Conservation (phyloP, 2,888 invertebrate species). For the Strigamia maritima region DNA sequence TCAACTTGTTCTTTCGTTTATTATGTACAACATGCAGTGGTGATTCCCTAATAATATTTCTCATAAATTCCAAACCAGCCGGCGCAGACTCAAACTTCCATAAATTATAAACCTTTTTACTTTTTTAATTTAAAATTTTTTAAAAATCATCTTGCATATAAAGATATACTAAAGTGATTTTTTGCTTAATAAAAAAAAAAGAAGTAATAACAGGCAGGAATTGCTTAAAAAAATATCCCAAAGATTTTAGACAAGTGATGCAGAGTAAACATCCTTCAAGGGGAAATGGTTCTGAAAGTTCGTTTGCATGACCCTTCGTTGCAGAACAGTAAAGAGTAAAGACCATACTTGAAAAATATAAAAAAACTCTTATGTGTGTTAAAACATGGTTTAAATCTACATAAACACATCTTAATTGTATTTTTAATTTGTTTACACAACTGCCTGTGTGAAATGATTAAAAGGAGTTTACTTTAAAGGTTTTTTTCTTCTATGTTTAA, state of each 20-base stretch:
- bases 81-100: not conserved
- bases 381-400: too few relatives aligned
- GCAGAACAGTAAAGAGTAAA: not conserved
- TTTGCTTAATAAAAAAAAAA: not conserved
- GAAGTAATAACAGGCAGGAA: not conserved
- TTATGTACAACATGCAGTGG: not conserved
- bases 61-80: not conserved
- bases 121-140: not conserved
- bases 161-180: not conserved
- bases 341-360: too few relatives aligned
- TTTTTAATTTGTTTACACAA: too few relatives aligned
- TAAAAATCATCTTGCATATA: too few relatives aligned
- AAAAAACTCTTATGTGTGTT: too few relatives aligned
- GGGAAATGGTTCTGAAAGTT: not conserved
- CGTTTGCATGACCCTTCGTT: not conserved
- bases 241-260: not conserved
- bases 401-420: too few relatives aligned
- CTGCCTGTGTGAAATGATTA: too few relatives aligned
- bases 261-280: not conserved
- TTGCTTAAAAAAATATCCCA: not conserved
- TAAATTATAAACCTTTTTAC: not conserved
- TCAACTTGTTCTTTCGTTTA: not conserved
- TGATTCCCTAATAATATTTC: not conserved
- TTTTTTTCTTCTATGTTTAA: too few relatives aligned
- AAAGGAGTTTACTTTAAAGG: too few relatives aligned